Evolutionary conservation across 2,888 invertebrate species (phyloP).

Genomic region (Polydrusus pterygomalis): DNA sequence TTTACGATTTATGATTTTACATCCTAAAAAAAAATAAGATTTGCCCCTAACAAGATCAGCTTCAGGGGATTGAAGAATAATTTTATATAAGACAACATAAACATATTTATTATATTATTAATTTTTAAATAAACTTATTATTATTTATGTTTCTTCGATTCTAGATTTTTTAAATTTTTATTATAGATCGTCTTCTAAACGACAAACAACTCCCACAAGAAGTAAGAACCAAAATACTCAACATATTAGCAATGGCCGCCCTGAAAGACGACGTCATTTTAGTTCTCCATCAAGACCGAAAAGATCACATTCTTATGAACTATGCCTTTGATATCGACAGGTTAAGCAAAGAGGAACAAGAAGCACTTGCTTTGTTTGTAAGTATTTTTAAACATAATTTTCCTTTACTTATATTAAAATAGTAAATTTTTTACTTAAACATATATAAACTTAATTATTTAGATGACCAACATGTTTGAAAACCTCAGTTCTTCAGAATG

Average conservation of each 20-base stretch:
- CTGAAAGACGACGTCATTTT: slow-evolving; percentile 93
- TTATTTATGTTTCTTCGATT: no score
- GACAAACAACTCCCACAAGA: slow-evolving; percentile 76
- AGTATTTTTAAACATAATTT: slow-evolving; percentile 66
- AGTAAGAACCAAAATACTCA: slow-evolving; percentile 80
- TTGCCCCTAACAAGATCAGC: no score
- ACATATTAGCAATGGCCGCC: slow-evolving; percentile 84
- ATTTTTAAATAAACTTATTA: no score
- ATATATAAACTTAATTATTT: slow-evolving; percentile 57
- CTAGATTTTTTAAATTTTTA: no score
- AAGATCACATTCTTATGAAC: slow-evolving; percentile 91
- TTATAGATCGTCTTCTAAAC: slow-evolving; percentile 77
- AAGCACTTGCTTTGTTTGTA: slow-evolving; percentile 87
- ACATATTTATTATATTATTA: no score
- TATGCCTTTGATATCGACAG: slow-evolving; percentile 88
- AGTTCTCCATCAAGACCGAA: slow-evolving; percentile 91
- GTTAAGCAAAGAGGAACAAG: slow-evolving; percentile 83
- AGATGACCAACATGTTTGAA: slow-evolving; percentile 94
- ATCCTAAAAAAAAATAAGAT: no score
- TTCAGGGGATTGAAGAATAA: no score
- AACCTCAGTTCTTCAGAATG: slow-evolving; percentile 92
- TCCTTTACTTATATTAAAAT: no score
- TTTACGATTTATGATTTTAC: no score
- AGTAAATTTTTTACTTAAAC: no score
- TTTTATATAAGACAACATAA: no score